phyloP scores from a whole-genome alignment of 2,888 invertebrate genomes.

The Lasius fuliginosus region DNA sequence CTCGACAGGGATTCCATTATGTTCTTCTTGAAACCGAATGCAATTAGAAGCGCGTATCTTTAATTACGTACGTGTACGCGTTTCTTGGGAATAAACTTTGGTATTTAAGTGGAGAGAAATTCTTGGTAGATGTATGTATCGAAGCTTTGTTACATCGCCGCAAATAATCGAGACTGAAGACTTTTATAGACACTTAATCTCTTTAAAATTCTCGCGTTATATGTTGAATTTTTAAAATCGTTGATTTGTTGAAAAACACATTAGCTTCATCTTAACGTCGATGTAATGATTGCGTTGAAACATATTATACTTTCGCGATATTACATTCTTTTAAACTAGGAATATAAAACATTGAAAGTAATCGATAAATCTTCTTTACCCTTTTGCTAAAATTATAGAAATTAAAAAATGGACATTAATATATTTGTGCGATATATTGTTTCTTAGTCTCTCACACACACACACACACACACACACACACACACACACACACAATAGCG shows the following conservation, averaged over 20 bases:
- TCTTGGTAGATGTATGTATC: not conserved
- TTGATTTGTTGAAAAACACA: not conserved
- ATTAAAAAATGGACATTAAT: not conserved
- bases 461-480: no score
- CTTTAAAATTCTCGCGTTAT: not conserved
- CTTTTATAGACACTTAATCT: conserved; percentile 15
- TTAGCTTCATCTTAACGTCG: not conserved
- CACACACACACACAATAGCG: no score
- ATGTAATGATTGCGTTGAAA: not conserved
- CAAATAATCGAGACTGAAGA: conserved; percentile 23
- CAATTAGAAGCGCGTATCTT: conserved; percentile 54
- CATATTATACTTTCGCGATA: not conserved
- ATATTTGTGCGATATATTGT: not conserved
- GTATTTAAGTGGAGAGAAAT: conserved; percentile 52
- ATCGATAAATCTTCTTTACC: not conserved
- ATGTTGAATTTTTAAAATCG: not conserved
- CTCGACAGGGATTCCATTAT: conserved; percentile 17
- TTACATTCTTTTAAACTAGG: conserved; percentile 18
- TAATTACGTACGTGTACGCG: conserved; percentile 45
- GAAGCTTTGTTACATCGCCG: conserved; percentile 35
- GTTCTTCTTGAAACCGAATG: conserved; percentile 13
- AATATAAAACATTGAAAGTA: conserved; percentile 30
- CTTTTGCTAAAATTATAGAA: not conserved
- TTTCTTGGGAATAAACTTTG: conserved; percentile 57
- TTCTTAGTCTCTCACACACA: not conserved